These are phyloP conservation scores for Hylia prasina DNA, from an alignment of 2,113 vertebrate genomes.

Conservation along the genomic window DNA sequence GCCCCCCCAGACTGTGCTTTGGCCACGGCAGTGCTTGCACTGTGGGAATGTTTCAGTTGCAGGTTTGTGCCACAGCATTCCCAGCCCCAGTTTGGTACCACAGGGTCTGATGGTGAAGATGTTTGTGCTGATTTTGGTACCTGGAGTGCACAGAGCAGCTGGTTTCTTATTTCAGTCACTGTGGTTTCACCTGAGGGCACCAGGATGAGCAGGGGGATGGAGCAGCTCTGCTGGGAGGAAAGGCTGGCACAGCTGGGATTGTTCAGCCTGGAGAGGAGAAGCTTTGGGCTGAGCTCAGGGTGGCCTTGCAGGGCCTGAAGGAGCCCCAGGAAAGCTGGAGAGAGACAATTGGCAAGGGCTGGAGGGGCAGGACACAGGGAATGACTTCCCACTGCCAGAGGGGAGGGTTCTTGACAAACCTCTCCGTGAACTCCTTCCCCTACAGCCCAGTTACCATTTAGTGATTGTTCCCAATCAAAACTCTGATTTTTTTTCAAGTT, in stretches of 20 bases:
- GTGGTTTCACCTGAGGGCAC: neutral
- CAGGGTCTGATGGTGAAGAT: neutral
- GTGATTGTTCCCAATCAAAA: neutral
- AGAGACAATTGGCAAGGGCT: fast-evolving
- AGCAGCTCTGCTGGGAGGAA: neutral
- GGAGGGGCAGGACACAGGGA: neutral
- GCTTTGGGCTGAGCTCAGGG: neutral
- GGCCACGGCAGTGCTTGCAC: neutral
- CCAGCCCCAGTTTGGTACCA: neutral
- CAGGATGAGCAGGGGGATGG: neutral
- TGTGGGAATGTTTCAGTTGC: neutral
- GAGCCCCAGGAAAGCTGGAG: neutral
- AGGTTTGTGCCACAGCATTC: neutral
- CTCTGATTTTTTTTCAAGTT: neutral
- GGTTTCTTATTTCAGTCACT: neutral
- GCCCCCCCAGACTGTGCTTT: neutral
- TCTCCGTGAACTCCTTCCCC: neutral
- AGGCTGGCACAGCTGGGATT: neutral
- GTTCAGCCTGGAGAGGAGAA: neutral
- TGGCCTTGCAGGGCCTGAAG: neutral
- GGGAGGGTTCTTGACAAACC: neutral
- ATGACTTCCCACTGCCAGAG: neutral
- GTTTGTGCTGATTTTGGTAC: neutral
- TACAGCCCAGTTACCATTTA: neutral
- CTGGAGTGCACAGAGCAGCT: neutral